Percentiles rank a stretch among this genome's conserved stretches.
Evolutionary conservation across 2,113 vertebrate species (phyloP).

Genomic region (Geothlypis trichas): DNA sequence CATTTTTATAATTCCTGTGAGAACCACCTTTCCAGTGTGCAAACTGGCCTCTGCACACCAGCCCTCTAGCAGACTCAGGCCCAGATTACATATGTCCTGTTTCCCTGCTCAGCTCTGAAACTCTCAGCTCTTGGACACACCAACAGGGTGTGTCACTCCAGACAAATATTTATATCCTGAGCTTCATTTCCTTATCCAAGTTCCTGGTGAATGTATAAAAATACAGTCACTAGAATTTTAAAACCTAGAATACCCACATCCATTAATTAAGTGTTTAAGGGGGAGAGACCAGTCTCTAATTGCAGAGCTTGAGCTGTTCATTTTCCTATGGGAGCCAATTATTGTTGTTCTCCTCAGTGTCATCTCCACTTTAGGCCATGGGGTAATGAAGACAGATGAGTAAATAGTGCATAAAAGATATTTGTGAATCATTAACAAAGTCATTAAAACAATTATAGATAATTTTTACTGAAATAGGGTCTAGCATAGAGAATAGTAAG

Average conservation of each 20-base stretch:
- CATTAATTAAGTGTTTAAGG: slow-evolving; percentile 26
- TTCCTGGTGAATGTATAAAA: neutral
- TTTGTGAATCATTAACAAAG: slow-evolving; percentile 37
- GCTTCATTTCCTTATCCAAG: slow-evolving; percentile 13
- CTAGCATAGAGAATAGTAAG: neutral
- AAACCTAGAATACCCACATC: neutral
- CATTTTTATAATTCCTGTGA: neutral
- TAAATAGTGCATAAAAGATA: slow-evolving; percentile 17
- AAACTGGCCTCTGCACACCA: neutral
- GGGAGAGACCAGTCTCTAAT: neutral
- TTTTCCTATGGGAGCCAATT: slow-evolving; percentile 24
- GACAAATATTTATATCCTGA: slow-evolving; percentile 31
- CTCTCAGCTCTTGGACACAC: neutral
- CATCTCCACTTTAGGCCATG: neutral
- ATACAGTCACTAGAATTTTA: neutral
- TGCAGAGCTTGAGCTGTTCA: neutral
- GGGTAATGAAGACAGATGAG: slow-evolving; percentile 18
- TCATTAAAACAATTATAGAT: neutral
- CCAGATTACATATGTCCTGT: neutral
- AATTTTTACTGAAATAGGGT: neutral
- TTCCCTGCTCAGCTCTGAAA: neutral
- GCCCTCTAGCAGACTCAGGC: neutral
- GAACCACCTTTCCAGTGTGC: neutral
- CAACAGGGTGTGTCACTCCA: slow-evolving; percentile 5
- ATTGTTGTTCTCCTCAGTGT: neutral